Evolutionary conservation across 2,113 vertebrate species (phyloP).

Genomic region (Solea solea): DNA sequence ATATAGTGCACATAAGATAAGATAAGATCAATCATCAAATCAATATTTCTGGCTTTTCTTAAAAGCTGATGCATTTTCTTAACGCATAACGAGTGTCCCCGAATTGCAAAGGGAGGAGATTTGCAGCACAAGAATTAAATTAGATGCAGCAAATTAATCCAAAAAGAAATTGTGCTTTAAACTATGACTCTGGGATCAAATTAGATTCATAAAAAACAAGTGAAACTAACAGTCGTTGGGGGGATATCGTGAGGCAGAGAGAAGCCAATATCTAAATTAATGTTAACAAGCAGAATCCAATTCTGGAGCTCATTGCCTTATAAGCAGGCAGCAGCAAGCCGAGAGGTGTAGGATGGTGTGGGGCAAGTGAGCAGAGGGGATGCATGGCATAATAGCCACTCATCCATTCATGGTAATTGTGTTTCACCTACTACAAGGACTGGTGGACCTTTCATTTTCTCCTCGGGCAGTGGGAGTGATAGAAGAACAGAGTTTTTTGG

Average conservation of each 20-base stretch:
- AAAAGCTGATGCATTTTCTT: constrained; percentile 49
- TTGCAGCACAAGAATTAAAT: constrained; percentile 66
- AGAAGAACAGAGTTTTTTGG: constrained; percentile 41
- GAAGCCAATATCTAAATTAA: constrained; percentile 76
- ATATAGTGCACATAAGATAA: constrained; percentile 33
- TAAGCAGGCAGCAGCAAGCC: constrained; percentile 54
- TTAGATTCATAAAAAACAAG: constrained; percentile 72
- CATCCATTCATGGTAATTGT: constrained; percentile 76
- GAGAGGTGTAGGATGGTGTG: constrained; percentile 33
- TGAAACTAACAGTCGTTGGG: constrained; percentile 67
- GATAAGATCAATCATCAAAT: too few species aligned
- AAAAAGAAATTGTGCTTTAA: constrained; percentile 72
- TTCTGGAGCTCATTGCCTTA: constrained; percentile 68
- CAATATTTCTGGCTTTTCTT: constrained; percentile 44
- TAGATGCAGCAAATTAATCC: constrained; percentile 75
- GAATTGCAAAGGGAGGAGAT: constrained; percentile 53
- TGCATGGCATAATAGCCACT: constrained; percentile 67
- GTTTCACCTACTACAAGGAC: constrained; percentile 67
- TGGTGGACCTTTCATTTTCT: constrained; percentile 74
- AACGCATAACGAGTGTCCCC: constrained; percentile 32
- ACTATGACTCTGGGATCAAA: constrained; percentile 73
- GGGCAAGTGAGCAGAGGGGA: constrained; percentile 46
- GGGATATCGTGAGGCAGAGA: constrained; percentile 69
- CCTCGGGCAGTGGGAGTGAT: constrained; percentile 55
- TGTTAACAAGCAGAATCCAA: constrained; percentile 73